phyloP scores from a whole-genome alignment of 2,113 vertebrate species.

The Lycocorax pyrrhopterus region DNA sequence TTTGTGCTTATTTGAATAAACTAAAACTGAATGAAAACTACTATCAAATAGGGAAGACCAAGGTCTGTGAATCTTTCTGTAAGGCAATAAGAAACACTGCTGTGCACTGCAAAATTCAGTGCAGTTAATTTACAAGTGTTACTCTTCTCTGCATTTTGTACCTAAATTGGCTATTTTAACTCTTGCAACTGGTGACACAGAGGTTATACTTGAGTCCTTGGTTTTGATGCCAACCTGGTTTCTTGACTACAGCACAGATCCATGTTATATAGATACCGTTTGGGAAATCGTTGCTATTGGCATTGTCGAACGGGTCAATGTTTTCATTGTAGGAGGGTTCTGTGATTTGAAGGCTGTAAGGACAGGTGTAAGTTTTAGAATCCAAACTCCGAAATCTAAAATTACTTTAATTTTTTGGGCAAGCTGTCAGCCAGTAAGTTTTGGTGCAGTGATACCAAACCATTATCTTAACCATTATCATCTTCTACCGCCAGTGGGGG shows the following conservation, averaged over 20 bases:
- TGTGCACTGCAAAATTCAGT: background rate
- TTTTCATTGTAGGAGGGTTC: background rate
- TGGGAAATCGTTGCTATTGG: background rate
- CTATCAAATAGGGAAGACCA: constrained; percentile 95
- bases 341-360: background rate
- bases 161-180: background rate
- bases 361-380: background rate
- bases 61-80: constrained; percentile 72
- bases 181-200: background rate
- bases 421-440: background rate
- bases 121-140: background rate
- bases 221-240: background rate
- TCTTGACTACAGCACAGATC: background rate
- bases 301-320: background rate
- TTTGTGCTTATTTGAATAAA: constrained; percentile 79
- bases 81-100: background rate
- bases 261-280: background rate
- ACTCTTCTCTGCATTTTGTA: background rate
- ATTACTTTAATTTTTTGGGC: background rate
- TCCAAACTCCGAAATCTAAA: background rate
- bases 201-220: background rate
- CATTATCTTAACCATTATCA: background rate
- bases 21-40: constrained; percentile 81
- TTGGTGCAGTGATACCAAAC: background rate
- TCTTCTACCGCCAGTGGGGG: background rate